Evolutionary conservation across 1,140 invertebrate genomes (phyloP), one percentile per base, ranked within the genome.

Genomic region (Zaprionus camerounensis): DNA sequence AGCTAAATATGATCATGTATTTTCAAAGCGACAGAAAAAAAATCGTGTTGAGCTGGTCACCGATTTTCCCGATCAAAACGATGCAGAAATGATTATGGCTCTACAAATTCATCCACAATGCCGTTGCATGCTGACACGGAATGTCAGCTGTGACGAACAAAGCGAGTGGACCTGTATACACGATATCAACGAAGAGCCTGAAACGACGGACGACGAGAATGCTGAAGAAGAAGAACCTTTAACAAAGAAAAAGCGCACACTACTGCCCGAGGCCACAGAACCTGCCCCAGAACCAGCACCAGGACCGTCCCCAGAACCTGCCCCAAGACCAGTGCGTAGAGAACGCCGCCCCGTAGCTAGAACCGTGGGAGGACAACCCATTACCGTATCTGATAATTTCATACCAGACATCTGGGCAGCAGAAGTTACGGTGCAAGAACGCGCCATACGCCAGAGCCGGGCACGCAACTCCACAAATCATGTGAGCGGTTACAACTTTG

Each of bases 161-260:
- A 96, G 97, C 53, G 97, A 98, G 96, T 98, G 97, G 97, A 98
- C 97, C 3, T 98, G 97, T 92, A 95, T 99, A 24, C 98, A 99
- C 93, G 97, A 98, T 91, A 98, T 99, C 65, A 90, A 91, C 59
- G 91, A 91, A 49, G 91, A 92, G 59, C 75, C 80, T 12, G 71
- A 79, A 44, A 55, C 64, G 3, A 69, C 65, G 13, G 81, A 80
- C 0, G 82, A 80, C 0, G 85, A 81, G 0, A 49, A n/a, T 7
- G 68, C 65, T 4, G 71, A 77, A 2, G 74, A 74, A 20, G 80
- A 71, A 11, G 76, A 85, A 49, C 79, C 81, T 1, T 12, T 57
- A 22, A 12, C 93, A 93, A 69, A 94, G 94, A 76, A 93, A 88
- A 66, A 93, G 93, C 76, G 86, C n/a, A 44, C 59, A 4, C 20